Evolutionary conservation across 2,113 vertebrate genomes (phyloP).

Genomic region (Podocnemis expansa): DNA sequence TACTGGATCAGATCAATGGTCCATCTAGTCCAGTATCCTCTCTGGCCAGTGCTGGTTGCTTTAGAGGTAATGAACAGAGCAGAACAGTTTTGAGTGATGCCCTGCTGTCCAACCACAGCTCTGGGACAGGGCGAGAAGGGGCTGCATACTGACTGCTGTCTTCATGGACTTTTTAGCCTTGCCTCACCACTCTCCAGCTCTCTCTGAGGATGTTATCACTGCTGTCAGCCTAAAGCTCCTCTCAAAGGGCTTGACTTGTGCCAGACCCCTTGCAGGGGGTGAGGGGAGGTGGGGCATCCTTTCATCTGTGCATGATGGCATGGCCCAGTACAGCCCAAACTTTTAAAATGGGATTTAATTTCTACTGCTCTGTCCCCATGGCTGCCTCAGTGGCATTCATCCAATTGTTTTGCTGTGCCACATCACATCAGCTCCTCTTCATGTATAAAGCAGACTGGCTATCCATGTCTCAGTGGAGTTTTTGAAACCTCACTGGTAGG

Average conservation of each 20-base stretch:
- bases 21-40: too few species aligned
- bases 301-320: too few species aligned
- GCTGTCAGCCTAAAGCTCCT: too few species aligned
- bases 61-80: too few species aligned
- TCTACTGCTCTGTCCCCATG: background rate
- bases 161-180: background rate
- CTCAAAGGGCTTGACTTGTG: background rate
- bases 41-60: too few species aligned
- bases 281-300: too few species aligned
- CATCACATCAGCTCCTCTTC: background rate
- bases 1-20: too few species aligned
- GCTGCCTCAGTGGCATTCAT: background rate
- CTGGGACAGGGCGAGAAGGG: background rate
- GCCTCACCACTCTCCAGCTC: background rate
- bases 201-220: constrained; percentile 1
- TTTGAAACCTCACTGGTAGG: background rate
- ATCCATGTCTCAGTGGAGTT: background rate
- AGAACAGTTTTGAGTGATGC: too few species aligned
- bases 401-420: background rate
- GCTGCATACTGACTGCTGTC: background rate
- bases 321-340: background rate
- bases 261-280: background rate
- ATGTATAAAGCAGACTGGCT: too few species aligned
- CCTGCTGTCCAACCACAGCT: too few species aligned
- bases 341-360: background rate